Conservation (phyloP, 2,113 vertebrate species). For the Thamnophis sirtalis region DNA sequence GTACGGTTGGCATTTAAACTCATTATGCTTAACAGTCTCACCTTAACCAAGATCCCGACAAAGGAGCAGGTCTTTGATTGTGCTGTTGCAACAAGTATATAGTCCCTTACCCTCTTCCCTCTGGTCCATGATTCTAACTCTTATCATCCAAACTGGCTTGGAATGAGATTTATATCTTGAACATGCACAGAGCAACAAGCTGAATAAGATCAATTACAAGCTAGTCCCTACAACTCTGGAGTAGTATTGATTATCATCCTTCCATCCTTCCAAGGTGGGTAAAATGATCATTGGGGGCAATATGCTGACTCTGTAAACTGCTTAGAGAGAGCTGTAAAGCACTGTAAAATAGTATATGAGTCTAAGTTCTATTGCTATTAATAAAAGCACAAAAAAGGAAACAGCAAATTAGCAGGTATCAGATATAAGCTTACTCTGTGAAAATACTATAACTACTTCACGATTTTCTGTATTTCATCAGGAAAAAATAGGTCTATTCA, state of each 20-base stretch:
- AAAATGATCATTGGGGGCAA: too few species aligned
- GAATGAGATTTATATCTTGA: not conserved
- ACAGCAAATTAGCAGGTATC: not conserved
- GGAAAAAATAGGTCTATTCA: not conserved
- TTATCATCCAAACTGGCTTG: not conserved
- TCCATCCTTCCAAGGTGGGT: too few species aligned
- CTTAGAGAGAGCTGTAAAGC: too few species aligned
- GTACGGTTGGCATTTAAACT: not conserved
- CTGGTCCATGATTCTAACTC: not conserved
- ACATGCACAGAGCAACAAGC: not conserved
- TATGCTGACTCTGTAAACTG: too few species aligned
- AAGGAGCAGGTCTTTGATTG: not conserved
- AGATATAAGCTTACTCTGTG: not conserved
- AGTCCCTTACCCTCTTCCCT: not conserved
- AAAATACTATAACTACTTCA: not conserved
- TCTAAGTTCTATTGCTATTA: not conserved
- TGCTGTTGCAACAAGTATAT: not conserved
- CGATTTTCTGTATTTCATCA: not conserved
- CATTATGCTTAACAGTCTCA: not conserved
- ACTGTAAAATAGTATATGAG: too few species aligned
- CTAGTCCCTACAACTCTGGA: not conserved
- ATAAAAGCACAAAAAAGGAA: conserved; percentile 26
- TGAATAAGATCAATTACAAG: not conserved
- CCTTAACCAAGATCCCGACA: not conserved
- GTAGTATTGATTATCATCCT: not conserved